Evolutionary conservation across 2,888 invertebrate genomes (phyloP).

Genomic region (Leucania comma): DNA sequence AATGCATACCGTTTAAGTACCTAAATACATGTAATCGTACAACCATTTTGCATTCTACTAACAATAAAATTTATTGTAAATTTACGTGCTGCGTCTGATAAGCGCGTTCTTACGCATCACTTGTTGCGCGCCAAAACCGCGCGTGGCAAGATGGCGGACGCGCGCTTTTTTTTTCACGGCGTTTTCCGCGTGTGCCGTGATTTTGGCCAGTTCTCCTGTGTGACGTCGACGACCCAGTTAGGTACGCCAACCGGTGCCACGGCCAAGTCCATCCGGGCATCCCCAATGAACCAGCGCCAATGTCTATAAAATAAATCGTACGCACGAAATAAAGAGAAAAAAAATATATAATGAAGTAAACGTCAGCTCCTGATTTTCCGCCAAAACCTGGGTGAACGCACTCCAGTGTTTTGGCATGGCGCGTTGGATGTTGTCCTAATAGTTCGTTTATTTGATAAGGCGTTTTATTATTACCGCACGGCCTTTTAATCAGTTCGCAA

Average conservation of each 20-base stretch:
- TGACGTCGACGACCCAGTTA: constrained; percentile 89
- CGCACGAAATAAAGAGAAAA: constrained; percentile 83
- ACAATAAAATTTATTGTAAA: constrained; percentile 88
- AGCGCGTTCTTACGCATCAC: constrained; percentile 71
- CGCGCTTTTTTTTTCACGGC: constrained; percentile 80
- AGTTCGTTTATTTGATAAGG: constrained; percentile 86
- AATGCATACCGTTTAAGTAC: constrained; percentile 82
- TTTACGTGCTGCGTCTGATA: constrained; percentile 85
- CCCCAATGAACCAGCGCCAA: constrained; percentile 90
- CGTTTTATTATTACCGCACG: constrained; percentile 74
- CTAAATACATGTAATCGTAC: constrained; percentile 84
- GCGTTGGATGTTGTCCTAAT: constrained; percentile 87
- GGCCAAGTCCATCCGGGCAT: constrained; percentile 90
- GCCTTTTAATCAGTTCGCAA: constrained; percentile 55
- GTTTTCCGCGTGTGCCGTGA: constrained; percentile 87
- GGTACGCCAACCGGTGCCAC: constrained; percentile 89
- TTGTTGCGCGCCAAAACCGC: constrained; percentile 77
- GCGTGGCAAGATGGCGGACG: constrained; percentile 84
- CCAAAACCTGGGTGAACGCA: constrained; percentile 89
- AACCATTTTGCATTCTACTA: constrained; percentile 85
- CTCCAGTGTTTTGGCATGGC: constrained; percentile 89
- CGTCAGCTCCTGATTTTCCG: constrained; percentile 85
- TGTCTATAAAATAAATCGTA: constrained; percentile 91
- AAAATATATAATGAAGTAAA: constrained; percentile 88
- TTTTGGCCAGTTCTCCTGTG: constrained; percentile 88